Base-by-base conservation (phyloP, 2,797 vertebrate genomes). In the Dipus sagitta region DNA sequence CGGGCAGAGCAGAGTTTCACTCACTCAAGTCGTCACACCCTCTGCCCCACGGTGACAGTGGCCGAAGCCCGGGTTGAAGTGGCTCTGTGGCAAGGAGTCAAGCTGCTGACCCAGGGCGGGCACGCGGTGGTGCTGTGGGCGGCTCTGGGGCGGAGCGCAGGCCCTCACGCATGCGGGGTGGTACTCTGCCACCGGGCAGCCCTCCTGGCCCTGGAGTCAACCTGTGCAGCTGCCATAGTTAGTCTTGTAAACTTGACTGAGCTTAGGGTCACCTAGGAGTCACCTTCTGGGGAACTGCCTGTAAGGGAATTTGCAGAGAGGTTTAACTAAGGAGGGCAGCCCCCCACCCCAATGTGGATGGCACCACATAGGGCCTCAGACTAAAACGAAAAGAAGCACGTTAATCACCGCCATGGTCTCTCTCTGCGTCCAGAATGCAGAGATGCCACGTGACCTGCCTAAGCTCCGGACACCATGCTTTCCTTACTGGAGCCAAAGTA, bases 21-120 rank as follows among this genome's bases (percentile, higher is more conserved):
- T 32, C 21, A 9, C 38, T 8, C 62, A 15, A 47, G 54, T 13
- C 54, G 3, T 14, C 23, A 18, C 0, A 2, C 2, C 38, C 23
- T 15, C 47, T 52, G 14, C 14, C 62, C 30, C 0, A 6, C 13
- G 20, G 12, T 0, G 0, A 8, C 6, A 79, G 20, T 0, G 2
- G 2, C 28, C 28, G 72, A 77, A 12, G 18, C 4, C 0, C 6
- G 3, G 17, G 42, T 10, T 11, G 34, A 47, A 10, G 12, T 0
- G 23, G 68, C 72, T 18, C n/a, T 4, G 17, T 68, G 1, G 2
- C 0, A 30, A 72, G 8, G 32, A 76, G 58, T 24, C 8, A 12
- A 34, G 74, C 62, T 52, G 65, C 15, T 18, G 24, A 79, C 38
- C 34, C 5, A 17, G 0, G 0, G 0, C 6, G 32, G 28, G 7